Percentiles rank a stretch among this genome's conserved stretches.
Evolutionary conservation across 2,888 invertebrate genomes (phyloP).

Genomic region (Anthophora plumipes): DNA sequence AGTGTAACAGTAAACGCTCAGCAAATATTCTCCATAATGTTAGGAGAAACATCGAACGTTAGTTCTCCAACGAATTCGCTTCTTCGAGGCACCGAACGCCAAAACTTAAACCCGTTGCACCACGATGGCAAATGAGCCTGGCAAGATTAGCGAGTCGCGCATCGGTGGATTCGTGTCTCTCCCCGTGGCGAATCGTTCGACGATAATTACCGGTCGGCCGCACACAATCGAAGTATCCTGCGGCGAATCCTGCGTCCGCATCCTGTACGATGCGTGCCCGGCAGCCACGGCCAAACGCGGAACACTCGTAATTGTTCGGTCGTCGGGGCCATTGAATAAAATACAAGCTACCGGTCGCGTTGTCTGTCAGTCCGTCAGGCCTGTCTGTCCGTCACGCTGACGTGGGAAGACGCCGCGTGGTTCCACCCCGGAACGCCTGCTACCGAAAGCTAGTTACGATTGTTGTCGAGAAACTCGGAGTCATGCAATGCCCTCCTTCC

Average conservation of each 20-base stretch:
- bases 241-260: constrained; percentile 72
- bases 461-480: constrained; percentile 82
- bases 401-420: constrained; percentile 84
- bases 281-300: constrained; percentile 66
- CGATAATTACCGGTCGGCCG: constrained; percentile 79
- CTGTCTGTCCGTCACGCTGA: constrained; percentile 84
- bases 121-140: neutral
- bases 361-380: constrained; percentile 80
- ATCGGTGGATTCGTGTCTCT: constrained; percentile 74
- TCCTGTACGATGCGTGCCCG: constrained; percentile 76
- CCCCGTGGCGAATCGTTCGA: constrained; percentile 69
- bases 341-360: constrained; percentile 83
- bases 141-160: constrained; percentile 73
- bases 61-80: neutral
- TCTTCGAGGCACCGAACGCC: neutral
- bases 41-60: too few relatives aligned
- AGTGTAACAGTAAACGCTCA: too few relatives aligned
- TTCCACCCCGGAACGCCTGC: constrained; percentile 77
- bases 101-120: neutral
- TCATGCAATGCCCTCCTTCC: constrained; percentile 79
- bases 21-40: too few relatives aligned
- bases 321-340: constrained; percentile 84
- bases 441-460: constrained; percentile 83
- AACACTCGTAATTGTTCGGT: constrained; percentile 83
- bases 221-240: constrained; percentile 81